Base-by-base conservation (phyloP, 2,797 vertebrate genomes). In the Falco concolor region DNA sequence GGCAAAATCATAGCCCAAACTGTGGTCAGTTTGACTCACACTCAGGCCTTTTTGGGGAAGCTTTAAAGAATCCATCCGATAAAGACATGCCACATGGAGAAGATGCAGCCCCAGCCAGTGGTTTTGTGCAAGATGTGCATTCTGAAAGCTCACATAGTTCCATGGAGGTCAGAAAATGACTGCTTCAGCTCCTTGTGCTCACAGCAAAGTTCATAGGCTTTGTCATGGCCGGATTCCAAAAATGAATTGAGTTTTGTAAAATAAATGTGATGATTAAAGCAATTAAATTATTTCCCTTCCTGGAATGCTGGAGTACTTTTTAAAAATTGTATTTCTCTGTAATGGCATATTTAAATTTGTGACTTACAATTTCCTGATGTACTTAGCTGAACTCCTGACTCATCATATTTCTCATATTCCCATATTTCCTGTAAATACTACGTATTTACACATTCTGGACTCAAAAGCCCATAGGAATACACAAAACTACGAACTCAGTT, bases 271-370 rank as follows among this genome's bases (percentile, higher is more conserved):
- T 86, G 32, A 87, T 92, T 95, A 90, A 72, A 79, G 32, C 75
- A 89, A 89, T 85, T 69, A 81, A 80, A 92, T 89, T 76, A 92
- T 93, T 95, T 91, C 44, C 50, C 70, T 95, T 94, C 88, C 91
- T 95, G 95, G 85, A 93, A 95, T 57, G 57, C 72, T 57, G 70
- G 12, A 87, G 68, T 87, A 70, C 36, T 90, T 90, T 76, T 86
- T 30, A 0, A 0, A 77, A 89, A 79, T 47, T 42, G 4, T 74
- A 64, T 90, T 90, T 91, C 63, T 84, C 32, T 8, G 0, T 75
- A 95, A 83, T 68, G 44, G 8, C 68, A 44, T 61, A 44, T 77
- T 94, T 73, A 76, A 94, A 94, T 85, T 75, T 68, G 8, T 84
- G 49, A 45, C 64, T 68, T 89, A 77, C 38, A 85, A 83, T 82